These are phyloP conservation scores for Propithecus perrieri DNA, from an alignment of 2,797 vertebrate species.

Conservation along the genomic window DNA sequence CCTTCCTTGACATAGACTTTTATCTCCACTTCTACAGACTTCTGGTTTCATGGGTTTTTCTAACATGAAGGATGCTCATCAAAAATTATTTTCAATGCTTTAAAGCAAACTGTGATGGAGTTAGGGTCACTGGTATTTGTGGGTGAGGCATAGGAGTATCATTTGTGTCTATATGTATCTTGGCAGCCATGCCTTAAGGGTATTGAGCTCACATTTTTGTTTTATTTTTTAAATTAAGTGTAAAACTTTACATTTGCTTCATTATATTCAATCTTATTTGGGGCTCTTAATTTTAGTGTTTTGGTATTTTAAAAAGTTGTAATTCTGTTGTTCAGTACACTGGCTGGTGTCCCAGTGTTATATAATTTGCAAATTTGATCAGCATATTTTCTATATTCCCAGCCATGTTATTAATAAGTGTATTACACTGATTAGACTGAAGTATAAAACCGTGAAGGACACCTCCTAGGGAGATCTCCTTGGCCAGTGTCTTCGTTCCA, in stretches of 20 bases:
- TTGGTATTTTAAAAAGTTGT: neutral
- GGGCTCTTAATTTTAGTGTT: neutral
- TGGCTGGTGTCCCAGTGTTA: neutral
- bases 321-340: neutral
- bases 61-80: neutral
- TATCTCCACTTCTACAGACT: neutral
- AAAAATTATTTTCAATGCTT: neutral
- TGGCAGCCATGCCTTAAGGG: neutral
- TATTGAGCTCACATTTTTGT: neutral
- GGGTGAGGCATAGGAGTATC: accelerated
- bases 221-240: neutral
- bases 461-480: neutral
- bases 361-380: neutral
- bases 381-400: neutral
- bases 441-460: neutral
- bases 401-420: neutral
- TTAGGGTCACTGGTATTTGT: neutral
- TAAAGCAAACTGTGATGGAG: neutral
- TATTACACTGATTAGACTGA: neutral
- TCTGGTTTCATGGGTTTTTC: neutral
- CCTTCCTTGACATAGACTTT: neutral
- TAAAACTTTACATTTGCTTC: neutral
- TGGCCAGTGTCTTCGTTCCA: neutral
- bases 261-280: neutral
- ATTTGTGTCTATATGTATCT: neutral